phyloP scores from a whole-genome alignment of 2,797 vertebrate genomes.

The Lacerta agilis region DNA sequence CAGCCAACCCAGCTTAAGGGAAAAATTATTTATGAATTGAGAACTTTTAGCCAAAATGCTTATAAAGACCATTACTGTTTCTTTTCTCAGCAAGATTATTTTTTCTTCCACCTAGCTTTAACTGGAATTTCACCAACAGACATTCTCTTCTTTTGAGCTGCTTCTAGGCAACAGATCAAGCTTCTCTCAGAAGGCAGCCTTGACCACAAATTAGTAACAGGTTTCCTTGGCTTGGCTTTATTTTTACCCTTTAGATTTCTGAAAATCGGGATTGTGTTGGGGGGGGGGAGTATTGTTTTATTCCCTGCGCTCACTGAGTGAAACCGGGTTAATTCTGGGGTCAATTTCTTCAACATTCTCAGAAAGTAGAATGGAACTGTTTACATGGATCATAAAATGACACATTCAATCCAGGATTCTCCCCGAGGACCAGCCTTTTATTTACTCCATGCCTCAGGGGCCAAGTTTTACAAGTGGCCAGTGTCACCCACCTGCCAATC shows the following conservation, averaged over 20 bases:
- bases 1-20: neutral
- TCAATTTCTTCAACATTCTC: neutral
- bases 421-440: too few species aligned
- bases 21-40: neutral
- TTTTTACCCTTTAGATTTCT: neutral
- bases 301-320: neutral
- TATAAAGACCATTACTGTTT: neutral
- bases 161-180: neutral
- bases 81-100: neutral
- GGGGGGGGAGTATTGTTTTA: neutral
- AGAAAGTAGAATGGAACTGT: neutral
- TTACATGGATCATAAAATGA: neutral
- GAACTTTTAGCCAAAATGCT: neutral
- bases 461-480: too few species aligned
- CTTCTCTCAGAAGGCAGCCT: neutral
- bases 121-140: neutral
- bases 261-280: neutral
- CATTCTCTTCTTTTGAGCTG: neutral
- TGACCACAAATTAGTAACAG: neutral
- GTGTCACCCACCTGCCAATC: too few species aligned
- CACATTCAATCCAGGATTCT: neutral
- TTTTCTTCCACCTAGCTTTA: neutral
- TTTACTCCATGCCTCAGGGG: too few species aligned
- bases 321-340: neutral
- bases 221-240: neutral